Evolutionary conservation across 1,140 invertebrate genomes (phyloP), one percentile per base, ranked within the genome.

Genomic region (Sinonovacula constricta): DNA sequence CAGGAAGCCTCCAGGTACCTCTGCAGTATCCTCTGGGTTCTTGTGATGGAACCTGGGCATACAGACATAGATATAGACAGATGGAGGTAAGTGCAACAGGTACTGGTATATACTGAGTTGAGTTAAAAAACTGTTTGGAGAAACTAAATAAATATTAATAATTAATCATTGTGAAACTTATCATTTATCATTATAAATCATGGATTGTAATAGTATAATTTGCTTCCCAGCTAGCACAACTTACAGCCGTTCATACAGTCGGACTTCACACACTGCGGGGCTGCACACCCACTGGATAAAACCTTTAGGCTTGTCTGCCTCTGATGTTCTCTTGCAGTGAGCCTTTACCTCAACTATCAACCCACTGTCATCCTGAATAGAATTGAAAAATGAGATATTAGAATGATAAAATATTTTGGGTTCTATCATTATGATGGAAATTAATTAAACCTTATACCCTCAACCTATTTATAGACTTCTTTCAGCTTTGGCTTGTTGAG

Each of bases 261-360:
- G 92, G 65, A 99, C 94, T 93, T 97, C 95, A 78, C 96, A 93
- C 45, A 92, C 85, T 2, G 95, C 80, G 1, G 98, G 97, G 79
- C 95, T 91, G 0, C 96, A 95, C 0, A 99, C 98, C 98, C 98
- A 99, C 90, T 99, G 98, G 86, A 99, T 97, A 91, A 99, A 99
- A 2, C 97, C 97, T 92, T 99, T 99, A 0, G 98, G 98, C 92
- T 99, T 99, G 60, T 93, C 80, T 70, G 78, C 63, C 12, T 88
- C 87, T 45, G 81, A 59, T 51, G 87, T 80, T 54, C 80, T 85
- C 39, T 81, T 93, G 86, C 95, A 95, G 18, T 91, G 93, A 31
- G 95, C 97, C 79, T 95, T 89, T 12, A 98, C 81, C 89, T 96
- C 95, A 0, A 87, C 84, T 0, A 97, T 91, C 62, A 93, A 91